Evolutionary conservation across 2,113 vertebrate genomes (phyloP), one percentile per base, ranked within the genome.

Genomic region (Austrofundulus limnaeus): DNA sequence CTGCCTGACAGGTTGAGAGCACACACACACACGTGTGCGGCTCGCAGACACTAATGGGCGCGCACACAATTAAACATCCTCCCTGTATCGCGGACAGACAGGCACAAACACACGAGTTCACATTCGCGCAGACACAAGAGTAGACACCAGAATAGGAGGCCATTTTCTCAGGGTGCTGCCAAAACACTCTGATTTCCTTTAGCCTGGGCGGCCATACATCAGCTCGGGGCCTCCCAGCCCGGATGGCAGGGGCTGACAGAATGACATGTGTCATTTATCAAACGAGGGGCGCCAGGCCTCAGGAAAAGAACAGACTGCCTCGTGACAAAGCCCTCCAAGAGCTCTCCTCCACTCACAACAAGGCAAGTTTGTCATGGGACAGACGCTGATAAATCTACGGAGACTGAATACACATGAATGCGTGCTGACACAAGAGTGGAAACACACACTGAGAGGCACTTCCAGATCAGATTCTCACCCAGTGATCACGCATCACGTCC

Each of bases 261-360:
- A 98, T 98, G 96, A 96, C 96, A 94, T 92, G 95, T 98, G 96
- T 97, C 96, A 98, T 98, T 98, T 98, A 98, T 98, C 96, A 98
- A 96, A 96, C 93, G 89, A 92, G 95, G 94, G 94, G 94, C 87
- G 90, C 87, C 87, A 81, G 95, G 94, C 95, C 94, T 96, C 94
- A 94, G 95, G 94, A 95, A 93, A 70, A 80, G 85, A 82, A 78
- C 77, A 89, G 83, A 85, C 80, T 54, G 68, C 81, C 80, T 65
- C 70, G 64, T 89, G 88, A 90, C 89, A 90, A 85, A 89, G 82
- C 84, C 84, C 86, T 83, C 78, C 50, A 72, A 85, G 82, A 86
- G 80, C 80, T 77, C 68, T 71, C 70, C 82, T 81, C 82, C 74
- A 60, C 83, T 83, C 59, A 12, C 80, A 78, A 37, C 52, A 68